These are phyloP conservation scores for Stenurella melanura DNA, from an alignment of 2,888 invertebrate species.

Conservation along the genomic window DNA sequence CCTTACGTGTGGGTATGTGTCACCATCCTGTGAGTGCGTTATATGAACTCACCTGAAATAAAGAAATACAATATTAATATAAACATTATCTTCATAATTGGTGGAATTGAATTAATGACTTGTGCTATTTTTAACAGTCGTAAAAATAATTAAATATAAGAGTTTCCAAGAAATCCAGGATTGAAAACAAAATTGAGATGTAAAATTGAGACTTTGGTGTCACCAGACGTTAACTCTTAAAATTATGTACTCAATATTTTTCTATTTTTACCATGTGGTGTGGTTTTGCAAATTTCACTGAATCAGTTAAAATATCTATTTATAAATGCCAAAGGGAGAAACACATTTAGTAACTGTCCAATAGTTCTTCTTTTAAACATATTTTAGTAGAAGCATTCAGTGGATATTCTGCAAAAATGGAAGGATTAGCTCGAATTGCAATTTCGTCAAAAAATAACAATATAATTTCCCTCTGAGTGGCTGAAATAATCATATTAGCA, in stretches of 20 bases:
- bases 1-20: constrained; percentile 2
- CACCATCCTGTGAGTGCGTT: neutral
- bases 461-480: too few relatives aligned
- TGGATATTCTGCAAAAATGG: too few relatives aligned
- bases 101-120: neutral
- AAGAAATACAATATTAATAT: constrained; percentile 8
- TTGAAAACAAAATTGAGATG: constrained; percentile 4
- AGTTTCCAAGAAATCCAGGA: neutral
- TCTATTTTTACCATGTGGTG: neutral
- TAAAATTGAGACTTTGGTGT: neutral
- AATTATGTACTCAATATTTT: neutral
- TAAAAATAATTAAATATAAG: neutral
- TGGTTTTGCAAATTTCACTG: neutral
- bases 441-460: too few relatives aligned
- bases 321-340: neutral
- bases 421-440: too few relatives aligned
- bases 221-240: neutral
- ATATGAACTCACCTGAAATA: constrained; percentile 26
- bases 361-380: neutral
- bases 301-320: neutral
- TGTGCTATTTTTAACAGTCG: neutral
- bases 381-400: neutral
- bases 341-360: neutral
- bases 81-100: neutral
- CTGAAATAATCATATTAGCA: too few relatives aligned